These are phyloP conservation scores for Cardiocondyla obscurior DNA, from an alignment of 1,140 invertebrate genomes.

Conservation along the genomic window DNA sequence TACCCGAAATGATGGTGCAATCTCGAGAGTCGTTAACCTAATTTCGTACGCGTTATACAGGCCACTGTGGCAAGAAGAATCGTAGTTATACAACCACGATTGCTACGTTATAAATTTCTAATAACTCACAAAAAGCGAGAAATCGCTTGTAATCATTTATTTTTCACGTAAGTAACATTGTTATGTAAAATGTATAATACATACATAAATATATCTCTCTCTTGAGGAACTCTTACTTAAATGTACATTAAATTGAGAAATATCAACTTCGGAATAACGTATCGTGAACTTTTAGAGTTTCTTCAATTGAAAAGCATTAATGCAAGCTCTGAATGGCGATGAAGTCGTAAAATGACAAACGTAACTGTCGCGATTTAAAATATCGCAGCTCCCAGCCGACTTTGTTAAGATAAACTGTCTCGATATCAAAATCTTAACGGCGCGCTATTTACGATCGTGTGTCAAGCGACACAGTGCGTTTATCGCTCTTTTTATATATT, in stretches of 20 bases:
- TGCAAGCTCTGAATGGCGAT: not conserved
- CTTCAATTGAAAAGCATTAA: not conserved
- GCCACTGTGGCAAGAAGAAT: not conserved
- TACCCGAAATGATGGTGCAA: not conserved
- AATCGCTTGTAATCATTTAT: no score
- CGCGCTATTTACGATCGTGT: slow-evolving; percentile 16
- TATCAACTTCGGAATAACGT: not conserved
- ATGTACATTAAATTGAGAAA: not conserved
- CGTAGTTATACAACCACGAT: not conserved
- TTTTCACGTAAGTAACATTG: not conserved
- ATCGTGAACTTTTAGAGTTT: not conserved
- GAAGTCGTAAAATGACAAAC: not conserved
- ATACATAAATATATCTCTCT: no score
- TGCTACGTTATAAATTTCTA: not conserved
- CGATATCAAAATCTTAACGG: not conserved
- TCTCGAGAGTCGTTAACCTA: slow-evolving; percentile 20
- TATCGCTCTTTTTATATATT: slow-evolving; percentile 33
- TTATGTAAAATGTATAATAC: not conserved
- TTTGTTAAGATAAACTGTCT: slow-evolving; percentile 26
- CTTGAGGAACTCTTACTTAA: not conserved
- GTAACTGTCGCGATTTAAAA: not conserved
- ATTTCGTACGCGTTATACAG: slow-evolving; percentile 11
- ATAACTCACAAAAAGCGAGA: not conserved
- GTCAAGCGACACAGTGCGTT: slow-evolving; percentile 13
- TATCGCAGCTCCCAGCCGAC: not conserved